Percentiles rank a stretch among this genome's conserved stretches.
Evolutionary conservation across 2,797 vertebrate species (phyloP).

Genomic region (Sorex maritimensis): DNA sequence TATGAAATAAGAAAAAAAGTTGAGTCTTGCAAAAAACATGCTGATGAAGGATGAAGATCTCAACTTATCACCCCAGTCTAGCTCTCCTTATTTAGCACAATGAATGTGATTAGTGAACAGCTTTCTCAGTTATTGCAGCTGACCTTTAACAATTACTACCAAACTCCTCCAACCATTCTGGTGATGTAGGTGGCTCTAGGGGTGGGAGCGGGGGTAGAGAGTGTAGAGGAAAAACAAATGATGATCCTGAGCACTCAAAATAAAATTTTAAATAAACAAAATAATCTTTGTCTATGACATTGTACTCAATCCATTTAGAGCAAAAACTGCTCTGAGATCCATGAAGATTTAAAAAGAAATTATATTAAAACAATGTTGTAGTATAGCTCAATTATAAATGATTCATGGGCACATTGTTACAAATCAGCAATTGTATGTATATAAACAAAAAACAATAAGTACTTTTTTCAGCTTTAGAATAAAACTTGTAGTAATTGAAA

Average conservation of each 20-base stretch:
- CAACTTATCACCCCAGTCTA: conserved; percentile 67
- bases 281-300: conserved; percentile 75
- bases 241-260: neutral
- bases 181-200: neutral
- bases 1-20: conserved; percentile 81
- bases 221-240: too few species aligned
- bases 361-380: too few species aligned
- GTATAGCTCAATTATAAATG: too few species aligned
- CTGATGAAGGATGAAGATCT: conserved; percentile 14
- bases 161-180: conserved; percentile 53
- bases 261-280: neutral
- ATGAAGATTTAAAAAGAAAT: too few species aligned
- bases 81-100: conserved; percentile 74
- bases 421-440: too few species aligned
- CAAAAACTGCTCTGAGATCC: conserved; percentile 73
- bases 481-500: too few species aligned
- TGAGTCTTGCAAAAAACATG: conserved; percentile 79
- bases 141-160: conserved; percentile 80
- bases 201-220: neutral
- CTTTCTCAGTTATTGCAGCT: conserved; percentile 76
- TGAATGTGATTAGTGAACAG: conserved; percentile 78
- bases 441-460: too few species aligned
- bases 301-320: conserved; percentile 77
- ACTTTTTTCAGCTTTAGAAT: too few species aligned
- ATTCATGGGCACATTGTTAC: too few species aligned